A percentile compares a stretch with the other conserved stretches of the same genome.
phyloP scores from a whole-genome alignment of 2,888 invertebrate species.

The Oligia fasciuncula region DNA sequence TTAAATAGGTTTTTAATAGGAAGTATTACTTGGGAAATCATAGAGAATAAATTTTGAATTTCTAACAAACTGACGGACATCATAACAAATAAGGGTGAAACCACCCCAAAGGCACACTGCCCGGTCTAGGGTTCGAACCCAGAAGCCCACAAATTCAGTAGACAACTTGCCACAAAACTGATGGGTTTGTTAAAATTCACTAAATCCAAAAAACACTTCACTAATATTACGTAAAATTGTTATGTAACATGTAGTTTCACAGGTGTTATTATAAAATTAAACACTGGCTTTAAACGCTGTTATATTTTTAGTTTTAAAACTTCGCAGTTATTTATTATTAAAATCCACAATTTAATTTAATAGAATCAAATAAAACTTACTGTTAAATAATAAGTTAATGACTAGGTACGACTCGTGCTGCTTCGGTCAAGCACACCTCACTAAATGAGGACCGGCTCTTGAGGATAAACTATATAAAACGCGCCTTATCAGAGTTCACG shows the following conservation, averaged over 20 bases:
- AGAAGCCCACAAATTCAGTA: slow-evolving; percentile 18
- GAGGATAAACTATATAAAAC: slow-evolving; percentile 90
- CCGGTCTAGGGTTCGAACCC: slow-evolving; percentile 53
- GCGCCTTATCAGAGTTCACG: slow-evolving; percentile 87
- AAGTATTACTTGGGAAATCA: background rate
- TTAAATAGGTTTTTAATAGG: background rate
- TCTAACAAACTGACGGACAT: background rate
- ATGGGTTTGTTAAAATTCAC: slow-evolving; percentile 49
- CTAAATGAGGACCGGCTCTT: slow-evolving; percentile 84
- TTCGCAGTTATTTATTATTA: slow-evolving; percentile 39
- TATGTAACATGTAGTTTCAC: slow-evolving; percentile 67
- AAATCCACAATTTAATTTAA: slow-evolving; percentile 56
- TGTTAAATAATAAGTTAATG: slow-evolving; percentile 80
- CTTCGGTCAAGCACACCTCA: slow-evolving; percentile 82
- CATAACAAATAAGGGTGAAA: slow-evolving; percentile 1
- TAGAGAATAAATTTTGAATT: background rate
- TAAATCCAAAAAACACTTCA: slow-evolving; percentile 65
- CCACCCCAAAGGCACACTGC: background rate
- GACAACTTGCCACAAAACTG: slow-evolving; percentile 43
- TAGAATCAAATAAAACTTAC: slow-evolving; percentile 80
- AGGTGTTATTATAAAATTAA: slow-evolving; percentile 59
- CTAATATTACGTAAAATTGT: slow-evolving; percentile 70
- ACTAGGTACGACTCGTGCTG: slow-evolving; percentile 83
- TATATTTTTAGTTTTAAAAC: slow-evolving; percentile 32
- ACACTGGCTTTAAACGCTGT: slow-evolving; percentile 60